Percentiles rank a stretch among this genome's conserved stretches.
Evolutionary conservation across 30 jellyfish, hydroid and myxozoan species (phyloP).

Genomic region (Haliclystus octoradiatus): DNA sequence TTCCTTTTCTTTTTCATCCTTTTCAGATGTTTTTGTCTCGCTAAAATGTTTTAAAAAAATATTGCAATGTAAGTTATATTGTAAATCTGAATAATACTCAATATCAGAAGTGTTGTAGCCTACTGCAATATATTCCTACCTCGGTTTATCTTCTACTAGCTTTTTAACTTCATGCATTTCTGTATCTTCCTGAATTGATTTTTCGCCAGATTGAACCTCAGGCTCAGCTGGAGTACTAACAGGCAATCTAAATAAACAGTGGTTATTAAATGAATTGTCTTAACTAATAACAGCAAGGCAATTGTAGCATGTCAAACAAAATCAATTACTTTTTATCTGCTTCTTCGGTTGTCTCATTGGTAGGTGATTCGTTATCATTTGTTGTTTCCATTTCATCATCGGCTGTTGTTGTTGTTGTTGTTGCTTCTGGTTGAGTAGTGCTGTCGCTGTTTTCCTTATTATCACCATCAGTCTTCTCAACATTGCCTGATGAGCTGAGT

Average conservation of each 20-base stretch:
- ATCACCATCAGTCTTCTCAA: slow-evolving; percentile 11
- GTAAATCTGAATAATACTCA: too few relatives aligned
- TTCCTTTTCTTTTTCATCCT: too few relatives aligned
- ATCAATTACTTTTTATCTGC: not conserved
- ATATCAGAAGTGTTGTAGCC: too few relatives aligned
- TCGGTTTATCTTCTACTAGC: not conserved
- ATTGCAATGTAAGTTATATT: too few relatives aligned
- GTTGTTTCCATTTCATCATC: not conserved
- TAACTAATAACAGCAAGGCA: too few relatives aligned
- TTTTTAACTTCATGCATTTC: not conserved
- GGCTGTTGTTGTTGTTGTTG: slow-evolving; percentile 7
- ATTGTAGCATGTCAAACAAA: not conserved
- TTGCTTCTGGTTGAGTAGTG: slow-evolving; percentile 3
- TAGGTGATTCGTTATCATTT: not conserved
- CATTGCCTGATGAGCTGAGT: slow-evolving; percentile 24
- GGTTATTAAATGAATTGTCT: too few relatives aligned
- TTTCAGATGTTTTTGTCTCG: too few relatives aligned
- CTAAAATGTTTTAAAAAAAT: too few relatives aligned
- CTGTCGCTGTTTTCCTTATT: slow-evolving; percentile 21
- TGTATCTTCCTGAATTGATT: not conserved
- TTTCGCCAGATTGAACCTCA: too few relatives aligned
- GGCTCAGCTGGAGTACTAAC: too few relatives aligned
- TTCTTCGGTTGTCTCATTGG: not conserved
- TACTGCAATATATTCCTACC: too few relatives aligned
- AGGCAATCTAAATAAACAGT: too few relatives aligned